phyloP scores from a whole-genome alignment of 2,113 vertebrate genomes.

The human (Homo sapiens) region GRCh38 chr4:98204001-98204500 shows the following conservation, averaged over 20 bases:
- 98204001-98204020: background rate
- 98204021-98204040: background rate
- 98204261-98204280: background rate
- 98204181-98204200: background rate
- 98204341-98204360: background rate
- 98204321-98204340: background rate
- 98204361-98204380: background rate
- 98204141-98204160: background rate
- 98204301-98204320: background rate
- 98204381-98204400: background rate
- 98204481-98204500: background rate
- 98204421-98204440: background rate
- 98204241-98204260: background rate
- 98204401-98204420: background rate
- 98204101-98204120: background rate
- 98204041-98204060: background rate
- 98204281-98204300: background rate
- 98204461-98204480: background rate
- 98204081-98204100: background rate
- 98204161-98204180: background rate
- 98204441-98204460: background rate
- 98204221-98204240: background rate
- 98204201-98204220: background rate
- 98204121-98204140: background rate
- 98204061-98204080: background rate